Base-by-base conservation (phyloP, 2,888 invertebrate species). In the Parelbella ahira region DNA sequence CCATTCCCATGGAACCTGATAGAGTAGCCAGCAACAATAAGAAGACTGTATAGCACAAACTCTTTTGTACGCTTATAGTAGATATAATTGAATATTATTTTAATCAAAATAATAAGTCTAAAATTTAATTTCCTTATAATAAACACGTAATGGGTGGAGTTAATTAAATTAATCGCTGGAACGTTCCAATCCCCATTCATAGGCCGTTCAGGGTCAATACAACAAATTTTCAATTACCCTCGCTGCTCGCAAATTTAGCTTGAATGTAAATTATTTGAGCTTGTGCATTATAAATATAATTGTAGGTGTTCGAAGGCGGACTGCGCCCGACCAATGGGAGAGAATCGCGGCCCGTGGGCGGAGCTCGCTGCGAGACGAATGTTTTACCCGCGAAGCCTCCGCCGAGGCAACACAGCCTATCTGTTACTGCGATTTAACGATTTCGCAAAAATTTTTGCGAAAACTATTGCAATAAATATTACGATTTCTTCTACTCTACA, bases 151-250 rank as follows among this genome's bases (percentile, higher is more conserved):
- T n/a, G 11, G 5, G 37, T 2, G 49, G 51, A 51, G 56, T 50
- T 64, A 77, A 75, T 73, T 75, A 76, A 83, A 56, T 56, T 59
- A 55, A 59, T 60, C 15, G 41, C 37, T 24, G 36, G 42, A 44
- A 37, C 45, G 47, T 39, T 44, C 52, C 48, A 49, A 50, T 52
- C 51, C 49, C 51, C 49, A 50, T 49, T 64, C 58, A 65, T 69
- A 71, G 74, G 72, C 75, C 70, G 69, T 73, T 68, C 63, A 63
- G 65, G 74, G 75, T 76, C 83, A 79, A 83, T 84, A 84, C 81
- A 83, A 84, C 86, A 87, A 87, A 86, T 87, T 86, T 87, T 87
- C 86, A 87, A 86, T 87, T 87, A 84, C 81, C 77, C 79, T 61
- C 69, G 70, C 77, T 70, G 76, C 74, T 80, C 80, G 83, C 87